Conservation (phyloP, 2,888 invertebrate genomes). For the Sphecodes monilicornis region DNA sequence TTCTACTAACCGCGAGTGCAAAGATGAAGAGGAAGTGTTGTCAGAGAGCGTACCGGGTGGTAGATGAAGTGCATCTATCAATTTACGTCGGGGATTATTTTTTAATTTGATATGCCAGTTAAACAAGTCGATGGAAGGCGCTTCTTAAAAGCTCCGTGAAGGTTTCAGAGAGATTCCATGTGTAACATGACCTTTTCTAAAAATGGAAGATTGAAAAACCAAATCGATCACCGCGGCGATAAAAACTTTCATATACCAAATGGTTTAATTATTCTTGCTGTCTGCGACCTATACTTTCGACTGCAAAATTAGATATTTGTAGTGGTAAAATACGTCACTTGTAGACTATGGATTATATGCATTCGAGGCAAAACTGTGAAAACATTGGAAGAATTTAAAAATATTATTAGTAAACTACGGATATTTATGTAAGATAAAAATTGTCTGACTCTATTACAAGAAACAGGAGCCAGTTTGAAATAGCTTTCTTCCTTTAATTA, state of each 20-base stretch:
- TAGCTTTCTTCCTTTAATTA: too few relatives aligned
- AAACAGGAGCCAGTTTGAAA: too few relatives aligned
- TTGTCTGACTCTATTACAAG: too few relatives aligned
- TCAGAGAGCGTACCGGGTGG: not conserved
- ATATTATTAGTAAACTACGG: too few relatives aligned
- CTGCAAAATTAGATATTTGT: not conserved
- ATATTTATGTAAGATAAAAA: too few relatives aligned
- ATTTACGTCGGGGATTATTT: constrained; percentile 7
- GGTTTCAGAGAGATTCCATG: not conserved
- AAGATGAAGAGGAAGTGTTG: not conserved
- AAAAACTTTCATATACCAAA: not conserved
- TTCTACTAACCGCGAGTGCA: not conserved
- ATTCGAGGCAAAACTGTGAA: not conserved
- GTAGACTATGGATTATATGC: not conserved
- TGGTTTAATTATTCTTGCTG: not conserved
- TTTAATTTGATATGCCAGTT: constrained; percentile 6
- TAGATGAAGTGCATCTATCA: constrained; percentile 13
- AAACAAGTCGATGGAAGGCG: not conserved
- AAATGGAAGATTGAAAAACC: not conserved
- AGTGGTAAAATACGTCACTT: not conserved
- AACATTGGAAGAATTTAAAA: too few relatives aligned
- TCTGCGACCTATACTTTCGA: not conserved
- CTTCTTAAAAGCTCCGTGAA: not conserved
- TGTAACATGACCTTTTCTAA: not conserved
- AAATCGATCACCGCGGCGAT: not conserved